These are phyloP conservation scores for Platichthys flesus DNA, from an alignment of 2,113 vertebrate species.

Conservation along the genomic window DNA sequence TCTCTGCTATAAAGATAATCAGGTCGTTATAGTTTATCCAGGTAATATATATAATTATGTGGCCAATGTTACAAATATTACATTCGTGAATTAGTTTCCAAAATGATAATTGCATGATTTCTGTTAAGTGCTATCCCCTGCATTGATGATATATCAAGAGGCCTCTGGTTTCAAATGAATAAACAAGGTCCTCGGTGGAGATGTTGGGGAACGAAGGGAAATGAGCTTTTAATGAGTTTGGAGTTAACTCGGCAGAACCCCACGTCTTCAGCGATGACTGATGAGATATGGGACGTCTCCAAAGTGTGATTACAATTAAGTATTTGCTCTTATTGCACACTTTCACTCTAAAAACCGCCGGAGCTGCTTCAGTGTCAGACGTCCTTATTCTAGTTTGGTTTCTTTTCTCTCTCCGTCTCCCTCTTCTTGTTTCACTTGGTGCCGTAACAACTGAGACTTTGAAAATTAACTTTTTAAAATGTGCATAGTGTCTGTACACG, in stretches of 20 bases:
- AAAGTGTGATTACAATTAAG: constrained; percentile 21
- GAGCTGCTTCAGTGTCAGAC: background rate
- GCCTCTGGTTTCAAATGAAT: constrained; percentile 41
- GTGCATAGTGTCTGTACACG: background rate
- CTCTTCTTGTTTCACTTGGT: constrained; percentile 23
- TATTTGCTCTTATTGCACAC: constrained; percentile 18
- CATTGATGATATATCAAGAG: constrained; percentile 27
- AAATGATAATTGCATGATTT: constrained; percentile 5
- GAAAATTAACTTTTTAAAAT: constrained; percentile 48
- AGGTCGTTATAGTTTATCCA: background rate
- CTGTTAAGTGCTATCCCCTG: background rate
- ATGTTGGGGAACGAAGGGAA: constrained; percentile 31
- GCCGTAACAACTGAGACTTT: constrained; percentile 24
- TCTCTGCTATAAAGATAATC: background rate
- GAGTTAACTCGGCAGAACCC: constrained; percentile 33
- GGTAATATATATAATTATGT: background rate
- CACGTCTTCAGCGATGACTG: constrained; percentile 41
- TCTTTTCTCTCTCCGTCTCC: background rate
- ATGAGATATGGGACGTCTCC: constrained; percentile 35
- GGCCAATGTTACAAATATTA: background rate
- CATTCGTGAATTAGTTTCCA: constrained; percentile 3
- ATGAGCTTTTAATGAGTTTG: constrained; percentile 58
- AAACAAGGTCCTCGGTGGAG: constrained; percentile 39
- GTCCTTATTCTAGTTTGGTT: background rate
- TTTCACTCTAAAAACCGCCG: background rate